These are phyloP conservation scores for Hemichromis elongatus DNA, from an alignment of 2,113 vertebrate species.

Conservation along the genomic window DNA sequence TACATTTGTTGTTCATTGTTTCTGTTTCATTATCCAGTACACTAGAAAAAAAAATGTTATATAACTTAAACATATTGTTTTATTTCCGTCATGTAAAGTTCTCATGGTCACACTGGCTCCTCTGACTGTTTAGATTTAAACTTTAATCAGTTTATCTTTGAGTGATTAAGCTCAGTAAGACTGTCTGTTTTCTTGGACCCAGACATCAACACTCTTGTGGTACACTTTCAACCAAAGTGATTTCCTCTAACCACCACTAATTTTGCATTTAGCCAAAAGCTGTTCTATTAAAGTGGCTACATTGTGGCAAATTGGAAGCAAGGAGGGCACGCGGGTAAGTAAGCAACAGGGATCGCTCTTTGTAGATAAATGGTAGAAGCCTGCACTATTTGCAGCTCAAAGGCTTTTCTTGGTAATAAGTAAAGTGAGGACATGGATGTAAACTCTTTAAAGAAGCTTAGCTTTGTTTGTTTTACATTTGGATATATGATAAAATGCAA, in stretches of 20 bases:
- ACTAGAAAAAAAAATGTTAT: not conserved
- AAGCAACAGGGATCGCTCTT: not conserved
- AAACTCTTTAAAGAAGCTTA: not conserved
- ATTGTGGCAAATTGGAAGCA: conserved; percentile 10
- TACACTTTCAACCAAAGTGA: conserved; percentile 16
- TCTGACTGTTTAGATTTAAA: not conserved
- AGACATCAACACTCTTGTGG: not conserved
- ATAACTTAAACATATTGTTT: not conserved
- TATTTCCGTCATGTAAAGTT: not conserved
- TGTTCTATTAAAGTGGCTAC: conserved; percentile 26
- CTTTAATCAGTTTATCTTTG: not conserved
- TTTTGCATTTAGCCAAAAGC: conserved; percentile 4
- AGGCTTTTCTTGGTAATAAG: not conserved
- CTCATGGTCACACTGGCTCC: not conserved
- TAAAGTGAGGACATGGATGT: not conserved
- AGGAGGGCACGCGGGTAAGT: not conserved
- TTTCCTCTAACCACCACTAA: conserved; percentile 3
- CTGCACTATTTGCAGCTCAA: not conserved
- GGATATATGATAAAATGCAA: not conserved
- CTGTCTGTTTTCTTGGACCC: not conserved
- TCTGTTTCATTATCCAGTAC: not conserved
- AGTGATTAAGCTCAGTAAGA: not conserved
- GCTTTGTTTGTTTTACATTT: not conserved
- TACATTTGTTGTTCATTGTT: not conserved
- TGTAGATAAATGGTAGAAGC: conserved; percentile 9